Evolutionary conservation across 2,797 vertebrate genomes (phyloP).

Genomic region (Enteromius radiatus): DNA sequence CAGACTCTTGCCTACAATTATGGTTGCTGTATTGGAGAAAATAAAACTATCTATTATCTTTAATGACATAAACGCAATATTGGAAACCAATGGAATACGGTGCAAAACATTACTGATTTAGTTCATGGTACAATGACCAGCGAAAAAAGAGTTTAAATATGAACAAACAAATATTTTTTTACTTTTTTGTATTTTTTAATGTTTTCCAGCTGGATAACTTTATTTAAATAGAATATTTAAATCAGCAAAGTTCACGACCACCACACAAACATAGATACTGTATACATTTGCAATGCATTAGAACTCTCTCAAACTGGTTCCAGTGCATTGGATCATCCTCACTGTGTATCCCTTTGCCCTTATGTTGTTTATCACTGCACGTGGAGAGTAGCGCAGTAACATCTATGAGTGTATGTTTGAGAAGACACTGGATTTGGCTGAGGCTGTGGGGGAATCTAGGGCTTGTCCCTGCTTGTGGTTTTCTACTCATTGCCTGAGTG

Average conservation of each 20-base stretch:
- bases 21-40: not conserved
- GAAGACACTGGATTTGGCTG: slow-evolving; percentile 32
- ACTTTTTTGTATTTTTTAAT: not conserved
- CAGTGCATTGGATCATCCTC: not conserved
- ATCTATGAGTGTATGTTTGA: slow-evolving; percentile 13
- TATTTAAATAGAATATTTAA: not conserved
- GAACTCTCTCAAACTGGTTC: not conserved
- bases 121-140: not conserved
- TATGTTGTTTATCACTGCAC: not conserved
- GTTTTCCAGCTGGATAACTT: not conserved
- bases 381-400: not conserved
- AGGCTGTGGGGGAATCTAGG: slow-evolving; percentile 49
- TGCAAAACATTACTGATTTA: not conserved
- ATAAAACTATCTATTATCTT: not conserved
- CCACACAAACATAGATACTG: not conserved
- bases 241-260: not conserved
- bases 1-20: not conserved
- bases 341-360: not conserved
- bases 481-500: slow-evolving; percentile 45
- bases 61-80: not conserved
- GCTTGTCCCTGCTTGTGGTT: slow-evolving; percentile 58
- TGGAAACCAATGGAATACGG: not conserved
- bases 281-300: slow-evolving; percentile 2
- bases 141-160: not conserved
- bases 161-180: too few relatives aligned